These are phyloP conservation scores for Chamaetylas fuelleborni DNA, from an alignment of 2,113 vertebrate genomes.

Conservation along the genomic window DNA sequence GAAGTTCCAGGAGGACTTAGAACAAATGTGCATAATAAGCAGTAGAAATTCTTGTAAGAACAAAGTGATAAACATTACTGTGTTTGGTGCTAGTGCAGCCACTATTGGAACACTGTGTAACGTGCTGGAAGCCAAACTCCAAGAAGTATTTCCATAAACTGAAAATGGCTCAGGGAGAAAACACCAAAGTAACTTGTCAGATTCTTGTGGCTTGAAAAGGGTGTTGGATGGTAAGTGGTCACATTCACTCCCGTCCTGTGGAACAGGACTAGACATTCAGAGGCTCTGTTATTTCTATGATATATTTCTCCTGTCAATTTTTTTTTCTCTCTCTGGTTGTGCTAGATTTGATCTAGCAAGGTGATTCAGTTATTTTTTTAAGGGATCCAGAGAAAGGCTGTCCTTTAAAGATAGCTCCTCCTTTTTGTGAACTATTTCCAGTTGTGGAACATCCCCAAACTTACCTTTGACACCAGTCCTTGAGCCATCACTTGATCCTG, in stretches of 20 bases:
- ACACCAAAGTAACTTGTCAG: background rate
- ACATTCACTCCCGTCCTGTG: background rate
- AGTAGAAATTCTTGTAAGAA: background rate
- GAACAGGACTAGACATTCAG: background rate
- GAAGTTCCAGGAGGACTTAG: background rate
- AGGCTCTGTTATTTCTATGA: background rate
- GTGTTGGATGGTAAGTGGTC: background rate
- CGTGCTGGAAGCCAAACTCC: rapidly evolving
- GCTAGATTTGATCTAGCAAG: background rate
- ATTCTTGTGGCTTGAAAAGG: background rate
- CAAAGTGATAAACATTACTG: background rate
- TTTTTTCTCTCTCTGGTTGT: background rate
- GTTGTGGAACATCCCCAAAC: background rate
- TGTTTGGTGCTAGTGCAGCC: background rate
- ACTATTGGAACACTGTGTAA: background rate
- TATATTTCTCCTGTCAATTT: background rate
- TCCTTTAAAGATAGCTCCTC: background rate
- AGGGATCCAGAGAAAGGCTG: background rate
- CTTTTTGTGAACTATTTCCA: background rate
- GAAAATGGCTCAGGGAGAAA: background rate
- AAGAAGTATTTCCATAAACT: background rate
- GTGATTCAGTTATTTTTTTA: background rate
- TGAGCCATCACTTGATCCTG: background rate
- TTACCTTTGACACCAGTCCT: background rate
- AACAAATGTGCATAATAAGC: background rate